These are phyloP conservation scores for Nebria salina DNA, from an alignment of 2,888 invertebrate species.

Conservation along the genomic window DNA sequence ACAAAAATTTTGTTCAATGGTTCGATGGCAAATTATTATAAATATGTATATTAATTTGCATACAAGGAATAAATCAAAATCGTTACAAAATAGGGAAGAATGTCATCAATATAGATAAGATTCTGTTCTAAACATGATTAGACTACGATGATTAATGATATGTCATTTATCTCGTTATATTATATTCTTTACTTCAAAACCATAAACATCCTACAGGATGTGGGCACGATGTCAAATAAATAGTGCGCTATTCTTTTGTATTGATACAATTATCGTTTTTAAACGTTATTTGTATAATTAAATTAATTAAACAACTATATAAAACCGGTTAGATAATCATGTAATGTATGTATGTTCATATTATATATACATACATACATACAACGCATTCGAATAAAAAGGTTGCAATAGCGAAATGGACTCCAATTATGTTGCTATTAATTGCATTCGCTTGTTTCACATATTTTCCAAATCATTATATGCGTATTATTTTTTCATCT, in stretches of 20 bases:
- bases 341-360: neutral
- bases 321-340: neutral
- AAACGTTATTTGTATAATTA: neutral
- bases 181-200: neutral
- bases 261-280: neutral
- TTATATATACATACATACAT: neutral
- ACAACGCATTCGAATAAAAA: neutral
- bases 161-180: neutral
- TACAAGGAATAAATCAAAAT: too few species aligned
- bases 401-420: neutral
- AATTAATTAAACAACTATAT: neutral
- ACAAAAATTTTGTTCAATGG: too few species aligned
- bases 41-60: too few species aligned
- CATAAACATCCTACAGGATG: neutral
- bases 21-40: too few species aligned
- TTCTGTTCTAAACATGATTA: neutral
- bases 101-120: neutral
- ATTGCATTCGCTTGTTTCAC: neutral
- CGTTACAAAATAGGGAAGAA: neutral
- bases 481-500: neutral
- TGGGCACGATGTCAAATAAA: neutral
- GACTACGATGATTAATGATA: neutral
- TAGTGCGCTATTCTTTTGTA: neutral
- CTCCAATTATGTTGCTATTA: neutral
- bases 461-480: neutral